Evolutionary conservation across 2,888 invertebrate species (phyloP).

Genomic region (Cordilura impudica): DNA sequence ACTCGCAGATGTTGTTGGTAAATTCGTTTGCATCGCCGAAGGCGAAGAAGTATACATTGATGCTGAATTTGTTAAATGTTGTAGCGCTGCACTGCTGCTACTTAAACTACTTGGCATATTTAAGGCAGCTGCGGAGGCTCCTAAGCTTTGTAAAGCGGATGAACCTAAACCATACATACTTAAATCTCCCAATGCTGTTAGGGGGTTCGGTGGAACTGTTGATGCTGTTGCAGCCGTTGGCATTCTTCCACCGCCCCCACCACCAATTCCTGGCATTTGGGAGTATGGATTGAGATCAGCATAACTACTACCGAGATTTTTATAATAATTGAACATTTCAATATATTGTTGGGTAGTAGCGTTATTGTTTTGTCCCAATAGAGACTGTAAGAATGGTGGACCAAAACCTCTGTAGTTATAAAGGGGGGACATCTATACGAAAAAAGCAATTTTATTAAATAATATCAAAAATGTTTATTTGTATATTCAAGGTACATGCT

Average conservation of each 20-base stretch:
- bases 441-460: neutral
- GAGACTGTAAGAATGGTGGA: conserved; percentile 60
- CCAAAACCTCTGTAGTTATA: conserved; percentile 66
- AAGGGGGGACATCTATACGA: conserved; percentile 68
- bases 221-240: conserved; percentile 36
- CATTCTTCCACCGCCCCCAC: conserved; percentile 42
- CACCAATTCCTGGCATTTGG: conserved; percentile 50
- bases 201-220: conserved; percentile 57
- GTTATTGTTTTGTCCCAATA: conserved; percentile 67
- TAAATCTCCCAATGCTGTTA: conserved; percentile 63
- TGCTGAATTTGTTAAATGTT: conserved; percentile 33
- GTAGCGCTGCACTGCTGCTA: conserved; percentile 30
- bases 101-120: conserved; percentile 47
- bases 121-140: conserved; percentile 23
- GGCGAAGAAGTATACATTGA: conserved; percentile 46
- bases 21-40: conserved; percentile 49
- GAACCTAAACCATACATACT: conserved; percentile 62
- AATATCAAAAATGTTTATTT: neutral
- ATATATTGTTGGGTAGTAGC: conserved; percentile 67
- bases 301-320: conserved; percentile 53
- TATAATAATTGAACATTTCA: conserved; percentile 64
- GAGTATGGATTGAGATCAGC: conserved; percentile 62
- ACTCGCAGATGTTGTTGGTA: conserved; percentile 46
- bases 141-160: conserved; percentile 37
- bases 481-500: no score